Evolutionary conservation across 2,797 vertebrate genomes (phyloP), one percentile per base, ranked within the genome.

Genomic region (Darevskia nairensis): DNA sequence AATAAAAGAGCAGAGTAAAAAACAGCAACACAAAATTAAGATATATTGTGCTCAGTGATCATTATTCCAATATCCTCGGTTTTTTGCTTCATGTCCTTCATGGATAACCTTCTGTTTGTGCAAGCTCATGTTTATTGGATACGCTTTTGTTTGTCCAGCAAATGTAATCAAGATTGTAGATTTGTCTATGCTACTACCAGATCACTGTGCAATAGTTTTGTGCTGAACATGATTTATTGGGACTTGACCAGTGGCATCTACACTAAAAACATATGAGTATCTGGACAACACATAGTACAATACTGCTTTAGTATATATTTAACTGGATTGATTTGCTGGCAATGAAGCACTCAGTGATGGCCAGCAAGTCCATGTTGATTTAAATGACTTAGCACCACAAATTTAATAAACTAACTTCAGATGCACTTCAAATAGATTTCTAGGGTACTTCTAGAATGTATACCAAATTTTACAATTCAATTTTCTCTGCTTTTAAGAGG

Each of bases 221-320:
- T n/a, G 61, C n/a, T 77, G 86, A 77, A 88, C 19, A 69, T 83
- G 32, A 55, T 15, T 55, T 77, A 55, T 88, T 68, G 86, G 68
- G 39, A 39, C 10, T 35, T 74, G 41, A 69, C n/a, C 41, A 23
- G 32, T 83, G 66, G 44, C 41, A 77, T 55, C 9, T 77, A 69
- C 41, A 61, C 10, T 68, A 55, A 44, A 66, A 82, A 44, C n/a
- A 27, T 76, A 41, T 76, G 59, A n/a, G 83, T 61, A 61, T 75
- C n/a, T 76, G 23, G 25, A 75, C 61, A 50, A 50, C 55, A 81
- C 11, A 74, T 61, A 46, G 10, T 46, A 46, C 15, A 46, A 7
- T 46, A 46, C 15, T 74, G 44, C 74, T 81, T 61, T 75, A 46
- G 41, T 4, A 32, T 64, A 75, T 80, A 41, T 72, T 79, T 50